Evolutionary conservation across 2,888 invertebrate species (phyloP), one percentile per base, ranked within the genome.

Genomic region (Chromoteleia sp.): DNA sequence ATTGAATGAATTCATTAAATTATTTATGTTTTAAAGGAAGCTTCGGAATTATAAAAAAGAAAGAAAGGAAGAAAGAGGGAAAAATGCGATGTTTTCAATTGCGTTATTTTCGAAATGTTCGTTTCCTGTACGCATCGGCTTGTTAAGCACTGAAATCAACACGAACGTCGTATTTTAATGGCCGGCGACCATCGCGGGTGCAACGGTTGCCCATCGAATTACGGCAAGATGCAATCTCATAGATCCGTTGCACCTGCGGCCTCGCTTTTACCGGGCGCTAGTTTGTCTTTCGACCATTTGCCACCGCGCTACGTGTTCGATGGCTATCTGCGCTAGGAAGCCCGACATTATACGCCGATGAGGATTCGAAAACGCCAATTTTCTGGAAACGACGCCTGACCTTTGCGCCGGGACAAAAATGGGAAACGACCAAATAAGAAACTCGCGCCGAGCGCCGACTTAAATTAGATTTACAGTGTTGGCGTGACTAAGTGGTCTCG

Each of bases 401-500:
- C 45, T 63, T 54, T 56, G 25, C 19, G n/a, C 43, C 15, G 5
- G 5, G 10, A 33, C 12, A 25, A 56, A 74, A 74, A 63, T 15
- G 14, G 25, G 17, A 54, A 54, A 33, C 36, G 17, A 1, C 14
- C 10, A 17, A 19, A 33, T 12, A 39, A 36, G 58, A 58, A 48
- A 67, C 6, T 50, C 29, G 61, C 68, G 30, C 54, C 45, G 36
- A 48, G 29, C 48, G 30, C 56, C 41, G 52, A 29, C 41, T 58
- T 41, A 45, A 78, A 78, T 78, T 79, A 73, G 61, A 54, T 79
- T 79, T 73, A 73, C 73, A 73, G 73, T 54, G 79, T 68, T 79
- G 48, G 79, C 79, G 79, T 79, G 79, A 79, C 73, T 48, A 67
- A 73, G 78, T 67, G 78, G 73, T 48, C 41, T 36, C 50, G 56